Base-by-base conservation (phyloP, 2,888 invertebrate genomes). In the Melanargia galathea region DNA sequence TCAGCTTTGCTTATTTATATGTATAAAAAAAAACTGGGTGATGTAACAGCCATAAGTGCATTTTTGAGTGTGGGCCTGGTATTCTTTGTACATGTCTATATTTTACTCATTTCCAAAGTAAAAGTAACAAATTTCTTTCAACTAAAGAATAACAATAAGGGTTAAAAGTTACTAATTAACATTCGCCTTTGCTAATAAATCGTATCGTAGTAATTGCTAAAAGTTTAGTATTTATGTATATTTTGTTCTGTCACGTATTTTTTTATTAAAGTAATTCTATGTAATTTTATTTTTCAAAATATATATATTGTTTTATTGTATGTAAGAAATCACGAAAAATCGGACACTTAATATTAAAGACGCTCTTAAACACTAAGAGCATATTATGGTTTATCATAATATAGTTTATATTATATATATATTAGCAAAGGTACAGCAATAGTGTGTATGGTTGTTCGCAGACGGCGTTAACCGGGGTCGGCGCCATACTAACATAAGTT, bases 1-100 rank as follows among this genome's bases (percentile, higher is more conserved):
- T 72, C 71, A 75, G 82, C 79, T 84, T 83, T 70, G 81, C 82
- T 82, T 82, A 68, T 71, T 68, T 74, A 70, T 63, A 67, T 69
- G n/a, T n/a, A 59, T 55, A 68, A 63, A 68, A 79, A 77, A 78
- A 80, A 79, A 79, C 74, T 81, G 84, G 86, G 87, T 88, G 81
- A 90, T 90, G 90, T 91, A 90, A 91, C 90, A 79, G 90, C 90
- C 90, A 90, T 90, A 89, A 86, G 83, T 74, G 76, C 74, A 77
- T 72, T 73, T 68, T 38, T 68, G 66, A 63, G 65, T 71, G 64
- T 75, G 77, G 65, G 65, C 43, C 62, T 57, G 60, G 65, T 65
- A 13, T 62, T 51, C 16, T 64, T 46, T 46, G 43, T 59, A 18
- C 51, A 35, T 43, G 43, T 38, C 10, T 16, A 38, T 30, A 26